Base-by-base conservation (phyloP, 2,113 vertebrate species). In the Phrynocephalus versicolor region DNA sequence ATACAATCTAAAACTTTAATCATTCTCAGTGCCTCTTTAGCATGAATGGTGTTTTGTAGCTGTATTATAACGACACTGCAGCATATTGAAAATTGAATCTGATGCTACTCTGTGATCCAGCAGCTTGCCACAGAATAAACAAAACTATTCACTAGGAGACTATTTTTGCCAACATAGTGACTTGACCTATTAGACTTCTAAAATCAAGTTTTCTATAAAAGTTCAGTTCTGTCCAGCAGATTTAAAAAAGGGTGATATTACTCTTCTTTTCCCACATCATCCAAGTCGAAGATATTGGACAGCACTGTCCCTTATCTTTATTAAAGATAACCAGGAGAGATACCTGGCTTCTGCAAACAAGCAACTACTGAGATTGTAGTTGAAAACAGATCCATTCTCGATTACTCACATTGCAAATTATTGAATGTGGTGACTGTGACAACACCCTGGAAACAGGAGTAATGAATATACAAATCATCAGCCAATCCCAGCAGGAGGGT, bases 1-100 rank as follows among this genome's bases (percentile, higher is more conserved):
- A 88, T 35, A 86, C 30, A 51, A 89, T 92, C 85, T 87, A 71
- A 89, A 85, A 75, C 64, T 35, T 5, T 67, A 91, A 62, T 87
- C 89, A 87, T 83, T 88, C 89, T 7, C 83, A 89, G 37, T 51
- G 35, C 83, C 88, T 86, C 85, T 25, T 73, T 85, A 74, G 70
- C 21, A 86, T 80, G 67, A 89, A 71, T 27, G 71, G 41, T 55
- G 74, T 85, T 92, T 87, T 87, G 69, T 37, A 91, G 77, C 2
- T 33, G 14, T 62, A 79, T 55, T 80, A 65, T 77, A 89, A 86
- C 33, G 70, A 75, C 25, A 15, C 65, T 82, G 83, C 64, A 84
- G 60, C 51, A 62, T 78, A 88, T 89, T 70, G 85, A 64, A 87
- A 89, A 88, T 16, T 3, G 62, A 85, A 89, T 88, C 65, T 0